These are phyloP conservation scores for Phocoena phocoena DNA, from an alignment of 2,113 vertebrate species.

Conservation along the genomic window DNA sequence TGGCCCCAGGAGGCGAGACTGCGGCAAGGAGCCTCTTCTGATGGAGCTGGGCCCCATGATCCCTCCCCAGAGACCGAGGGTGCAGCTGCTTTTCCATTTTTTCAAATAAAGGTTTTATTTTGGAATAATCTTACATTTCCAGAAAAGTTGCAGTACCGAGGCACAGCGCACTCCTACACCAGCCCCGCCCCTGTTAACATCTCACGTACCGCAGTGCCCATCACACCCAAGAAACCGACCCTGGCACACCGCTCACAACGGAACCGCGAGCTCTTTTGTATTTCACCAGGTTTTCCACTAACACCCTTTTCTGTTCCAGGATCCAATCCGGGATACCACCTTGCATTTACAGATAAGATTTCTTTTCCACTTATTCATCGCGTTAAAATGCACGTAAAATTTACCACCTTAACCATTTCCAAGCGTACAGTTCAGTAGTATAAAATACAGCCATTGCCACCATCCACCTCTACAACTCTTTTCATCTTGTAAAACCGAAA, in stretches of 20 bases:
- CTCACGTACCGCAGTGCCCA: rapidly evolving
- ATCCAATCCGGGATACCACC: background rate
- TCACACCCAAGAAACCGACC: background rate
- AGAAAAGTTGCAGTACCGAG: background rate
- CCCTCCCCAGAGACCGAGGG: background rate
- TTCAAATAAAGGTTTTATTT: background rate
- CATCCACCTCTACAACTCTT: background rate
- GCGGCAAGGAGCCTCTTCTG: background rate
- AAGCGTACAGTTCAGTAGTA: background rate
- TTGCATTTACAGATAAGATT: background rate
- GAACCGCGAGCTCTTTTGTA: rapidly evolving
- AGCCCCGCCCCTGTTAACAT: background rate
- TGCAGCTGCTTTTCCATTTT: background rate
- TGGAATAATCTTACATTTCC: background rate
- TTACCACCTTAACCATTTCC: background rate
- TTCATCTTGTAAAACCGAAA: background rate
- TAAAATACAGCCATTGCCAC: background rate
- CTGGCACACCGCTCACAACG: rapidly evolving
- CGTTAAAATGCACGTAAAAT: background rate
- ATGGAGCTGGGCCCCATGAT: background rate
- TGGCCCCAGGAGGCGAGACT: background rate
- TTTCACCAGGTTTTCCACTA: background rate
- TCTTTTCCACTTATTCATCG: background rate
- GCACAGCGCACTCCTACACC: background rate
- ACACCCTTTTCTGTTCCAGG: background rate